Base-by-base conservation (phyloP, 1,140 invertebrate species). In the Tenebrio molitor region DNA sequence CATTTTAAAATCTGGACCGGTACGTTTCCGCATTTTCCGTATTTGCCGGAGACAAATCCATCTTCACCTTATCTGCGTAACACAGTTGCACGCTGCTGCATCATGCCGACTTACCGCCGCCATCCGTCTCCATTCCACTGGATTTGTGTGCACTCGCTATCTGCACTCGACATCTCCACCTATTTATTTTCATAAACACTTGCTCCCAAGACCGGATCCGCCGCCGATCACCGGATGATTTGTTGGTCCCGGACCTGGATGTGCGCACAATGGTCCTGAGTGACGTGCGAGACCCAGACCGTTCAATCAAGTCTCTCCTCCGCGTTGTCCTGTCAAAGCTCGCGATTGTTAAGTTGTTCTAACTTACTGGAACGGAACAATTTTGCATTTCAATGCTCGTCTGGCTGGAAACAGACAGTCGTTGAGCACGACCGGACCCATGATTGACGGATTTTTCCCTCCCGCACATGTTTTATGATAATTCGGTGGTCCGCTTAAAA, bases 31-130 rank as follows among this genome's bases (percentile, higher is more conserved):
- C 25, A 65, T 65, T 68, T 42, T 68, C 14, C 33, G 29, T 29
- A 69, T 69, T 69, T 50, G 66, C 53, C 25, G 34, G 66, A 53
- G 66, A 46, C 50, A 69, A 69, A 69, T 69, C 66, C 25, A 33
- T 69, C 66, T 16, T 36, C 66, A 53, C 66, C 66, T 69, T 69
- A 69, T 69, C 66, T 69, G 21, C 25, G 42, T 69, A 50, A 46
- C 42, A 69, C 66, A 69, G 66, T 69, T 69, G 66, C 66, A 69
- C 66, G 25, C 42, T 69, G 66, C 66, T 69, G 66, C 66, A 69
- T 69, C 66, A 53, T 42, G 29, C 58, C 33, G 65, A 68, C 65
- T 68, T 68, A 68, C 65, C 42, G 65, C 65, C 41, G 41, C 42
- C 66, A 69, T 69, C 66, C 39, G 46, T 69, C 66, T 69, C 66